phyloP scores from a whole-genome alignment of 2,888 invertebrate species.

The Cordilura impudica region DNA sequence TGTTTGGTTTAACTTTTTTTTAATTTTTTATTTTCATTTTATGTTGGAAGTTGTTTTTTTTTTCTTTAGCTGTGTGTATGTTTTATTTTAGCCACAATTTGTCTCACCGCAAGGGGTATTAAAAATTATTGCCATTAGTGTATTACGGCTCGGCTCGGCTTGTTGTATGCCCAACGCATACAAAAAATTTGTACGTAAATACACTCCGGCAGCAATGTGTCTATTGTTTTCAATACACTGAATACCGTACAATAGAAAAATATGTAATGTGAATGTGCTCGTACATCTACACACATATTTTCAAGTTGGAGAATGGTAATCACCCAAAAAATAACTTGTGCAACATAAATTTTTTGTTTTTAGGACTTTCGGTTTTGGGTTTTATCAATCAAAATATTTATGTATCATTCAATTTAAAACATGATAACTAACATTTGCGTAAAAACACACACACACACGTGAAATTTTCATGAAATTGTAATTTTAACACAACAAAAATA shows the following conservation, averaged over 20 bases:
- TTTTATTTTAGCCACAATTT: conserved; percentile 51
- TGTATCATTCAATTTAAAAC: conserved; percentile 31
- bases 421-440: not conserved
- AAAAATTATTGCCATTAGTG: conserved; percentile 47
- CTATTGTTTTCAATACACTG: not conserved
- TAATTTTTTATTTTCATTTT: not conserved
- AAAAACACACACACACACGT: not conserved
- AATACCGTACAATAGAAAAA: not conserved
- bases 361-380: conserved; percentile 28
- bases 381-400: conserved; percentile 59
- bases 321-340: not conserved
- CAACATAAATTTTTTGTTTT: not conserved
- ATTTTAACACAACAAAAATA: not conserved
- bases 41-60: not conserved
- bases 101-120: conserved; percentile 56
- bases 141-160: conserved; percentile 26
- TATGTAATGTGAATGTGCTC: not conserved
- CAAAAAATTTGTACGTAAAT: not conserved
- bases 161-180: not conserved
- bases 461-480: not conserved
- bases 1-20: conserved; percentile 8
- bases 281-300: no score
- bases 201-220: not conserved
- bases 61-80: no score
- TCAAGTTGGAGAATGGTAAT: not conserved